phyloP scores from a whole-genome alignment of 2,888 invertebrate species.

The Parnassius glacialis region DNA sequence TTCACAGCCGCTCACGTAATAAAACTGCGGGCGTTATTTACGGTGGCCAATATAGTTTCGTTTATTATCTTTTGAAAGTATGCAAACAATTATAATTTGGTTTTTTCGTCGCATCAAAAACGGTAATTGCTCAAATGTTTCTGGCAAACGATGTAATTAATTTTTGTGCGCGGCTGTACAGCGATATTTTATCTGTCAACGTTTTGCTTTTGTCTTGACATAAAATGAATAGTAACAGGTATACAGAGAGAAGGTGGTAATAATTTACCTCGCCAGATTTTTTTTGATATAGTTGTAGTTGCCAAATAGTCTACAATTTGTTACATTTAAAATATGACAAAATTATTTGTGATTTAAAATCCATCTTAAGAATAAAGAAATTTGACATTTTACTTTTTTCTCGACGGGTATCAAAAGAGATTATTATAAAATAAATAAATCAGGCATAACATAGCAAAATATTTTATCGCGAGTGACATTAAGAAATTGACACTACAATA shows the following conservation, averaged over 20 bases:
- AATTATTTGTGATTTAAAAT: not conserved
- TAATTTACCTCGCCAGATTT: slow-evolving; percentile 19
- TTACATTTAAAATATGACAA: slow-evolving; percentile 9
- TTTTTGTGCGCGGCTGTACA: slow-evolving; percentile 23
- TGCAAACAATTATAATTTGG: slow-evolving; percentile 19
- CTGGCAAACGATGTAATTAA: slow-evolving; percentile 19
- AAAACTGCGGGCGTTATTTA: slow-evolving; percentile 23
- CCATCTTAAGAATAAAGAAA: too few species aligned
- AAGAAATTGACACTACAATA: too few species aligned
- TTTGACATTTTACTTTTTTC: too few species aligned
- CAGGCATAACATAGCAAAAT: too few species aligned
- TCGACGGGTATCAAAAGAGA: too few species aligned
- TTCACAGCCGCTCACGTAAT: slow-evolving; percentile 12
- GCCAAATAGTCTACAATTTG: slow-evolving; percentile 20
- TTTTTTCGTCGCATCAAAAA: slow-evolving; percentile 18
- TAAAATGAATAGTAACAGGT: slow-evolving; percentile 22
- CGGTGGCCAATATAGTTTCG: slow-evolving; percentile 6
- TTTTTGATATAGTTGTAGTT: slow-evolving; percentile 1
- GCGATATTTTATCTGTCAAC: slow-evolving; percentile 19
- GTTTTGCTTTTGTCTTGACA: slow-evolving; percentile 15
- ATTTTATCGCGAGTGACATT: too few species aligned
- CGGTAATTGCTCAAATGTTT: slow-evolving; percentile 19
- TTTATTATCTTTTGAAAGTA: slow-evolving; percentile 13
- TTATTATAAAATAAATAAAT: too few species aligned
- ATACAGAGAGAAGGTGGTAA: slow-evolving; percentile 9